Evolutionary conservation across 1,140 invertebrate species (phyloP).

Genomic region (Calosoma granatense): DNA sequence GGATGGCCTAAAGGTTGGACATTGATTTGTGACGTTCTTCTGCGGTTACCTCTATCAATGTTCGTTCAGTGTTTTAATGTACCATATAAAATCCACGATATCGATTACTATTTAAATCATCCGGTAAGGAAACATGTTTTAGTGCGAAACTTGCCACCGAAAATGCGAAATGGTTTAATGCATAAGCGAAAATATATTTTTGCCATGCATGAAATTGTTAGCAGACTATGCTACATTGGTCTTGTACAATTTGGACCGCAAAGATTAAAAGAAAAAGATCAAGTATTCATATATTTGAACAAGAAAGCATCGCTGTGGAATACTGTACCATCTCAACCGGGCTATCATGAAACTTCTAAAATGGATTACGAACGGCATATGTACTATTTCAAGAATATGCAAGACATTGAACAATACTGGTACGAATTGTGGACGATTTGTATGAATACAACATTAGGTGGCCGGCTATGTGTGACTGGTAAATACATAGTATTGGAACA

Average conservation of each 20-base stretch:
- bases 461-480: constrained; percentile 26
- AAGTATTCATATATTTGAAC: constrained; percentile 62
- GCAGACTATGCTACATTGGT: constrained; percentile 52
- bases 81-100: constrained; percentile 43
- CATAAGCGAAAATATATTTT: constrained; percentile 55
- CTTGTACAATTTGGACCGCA: constrained; percentile 61
- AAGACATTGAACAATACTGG: constrained; percentile 63
- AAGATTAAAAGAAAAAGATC: constrained; percentile 57
- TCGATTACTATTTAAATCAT: constrained; percentile 52
- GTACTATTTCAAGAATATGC: constrained; percentile 45
- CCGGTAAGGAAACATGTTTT: constrained; percentile 56
- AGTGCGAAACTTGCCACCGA: constrained; percentile 43
- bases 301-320: constrained; percentile 49
- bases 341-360: constrained; percentile 52
- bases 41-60: constrained; percentile 60
- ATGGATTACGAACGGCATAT: constrained; percentile 42
- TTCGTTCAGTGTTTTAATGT: constrained; percentile 59
- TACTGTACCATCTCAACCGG: constrained; percentile 49
- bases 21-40: constrained; percentile 59
- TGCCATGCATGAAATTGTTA: constrained; percentile 45
- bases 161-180: constrained; percentile 43
- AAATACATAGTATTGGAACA: constrained; percentile 43
- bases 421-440: constrained; percentile 56
- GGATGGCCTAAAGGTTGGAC: constrained; percentile 60
- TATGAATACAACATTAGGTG: constrained; percentile 54